Evolutionary conservation across 2,888 invertebrate species (phyloP).

Genomic region (Temnothorax rugatulus): DNA sequence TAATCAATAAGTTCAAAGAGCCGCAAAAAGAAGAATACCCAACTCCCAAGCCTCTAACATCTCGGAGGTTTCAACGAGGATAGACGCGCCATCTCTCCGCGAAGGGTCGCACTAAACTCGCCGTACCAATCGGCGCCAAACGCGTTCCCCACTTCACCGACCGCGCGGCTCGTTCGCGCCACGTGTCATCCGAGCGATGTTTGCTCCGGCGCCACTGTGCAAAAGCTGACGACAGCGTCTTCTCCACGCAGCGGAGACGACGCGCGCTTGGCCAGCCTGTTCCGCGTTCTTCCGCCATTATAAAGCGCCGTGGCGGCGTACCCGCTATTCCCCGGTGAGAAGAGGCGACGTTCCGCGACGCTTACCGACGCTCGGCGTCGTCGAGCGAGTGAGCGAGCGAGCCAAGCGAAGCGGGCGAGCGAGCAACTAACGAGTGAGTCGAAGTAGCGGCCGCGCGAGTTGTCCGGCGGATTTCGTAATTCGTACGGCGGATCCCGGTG

Average conservation of each 20-base stretch:
- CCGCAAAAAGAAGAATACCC: not conserved
- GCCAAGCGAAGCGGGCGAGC: constrained; percentile 39
- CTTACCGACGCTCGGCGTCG: constrained; percentile 86
- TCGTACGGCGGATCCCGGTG: not conserved
- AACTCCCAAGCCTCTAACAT: no score
- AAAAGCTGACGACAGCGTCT: constrained; percentile 74
- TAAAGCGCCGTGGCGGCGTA: constrained; percentile 82
- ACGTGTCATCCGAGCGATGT: not conserved
- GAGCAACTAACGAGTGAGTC: constrained; percentile 52
- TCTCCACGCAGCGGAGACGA: constrained; percentile 73
- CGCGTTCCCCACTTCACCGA: not conserved
- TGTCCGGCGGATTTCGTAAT: constrained; percentile 18
- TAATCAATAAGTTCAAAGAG: not conserved
- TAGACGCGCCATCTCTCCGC: not conserved
- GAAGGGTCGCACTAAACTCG: not conserved
- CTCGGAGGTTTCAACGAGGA: not conserved
- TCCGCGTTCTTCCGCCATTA: constrained; percentile 72
- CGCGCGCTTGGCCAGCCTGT: constrained; percentile 59
- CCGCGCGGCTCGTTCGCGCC: not conserved
- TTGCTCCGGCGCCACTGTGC: constrained; percentile 75
- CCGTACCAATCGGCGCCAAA: not conserved
- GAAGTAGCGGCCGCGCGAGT: not conserved
- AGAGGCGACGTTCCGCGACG: constrained; percentile 80
- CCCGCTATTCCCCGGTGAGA: constrained; percentile 77
- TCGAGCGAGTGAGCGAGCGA: constrained; percentile 64